phyloP scores from a whole-genome alignment of 2,888 invertebrate species.

The Chrysolina oricalcia region DNA sequence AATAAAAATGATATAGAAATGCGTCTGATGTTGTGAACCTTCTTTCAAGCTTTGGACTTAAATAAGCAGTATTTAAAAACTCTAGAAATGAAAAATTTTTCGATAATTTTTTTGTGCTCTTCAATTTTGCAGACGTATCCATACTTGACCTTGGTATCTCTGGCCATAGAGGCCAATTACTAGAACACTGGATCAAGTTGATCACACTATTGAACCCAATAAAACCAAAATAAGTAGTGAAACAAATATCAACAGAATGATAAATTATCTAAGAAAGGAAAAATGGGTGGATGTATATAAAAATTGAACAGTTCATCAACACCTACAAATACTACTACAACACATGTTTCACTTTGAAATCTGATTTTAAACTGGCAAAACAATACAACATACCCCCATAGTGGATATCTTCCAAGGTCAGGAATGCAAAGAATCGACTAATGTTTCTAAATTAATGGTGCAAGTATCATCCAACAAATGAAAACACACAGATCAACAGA shows the following conservation, averaged over 20 bases:
- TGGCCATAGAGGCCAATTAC: conserved; percentile 24
- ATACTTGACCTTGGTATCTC: conserved; percentile 20
- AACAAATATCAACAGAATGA: conserved; percentile 14
- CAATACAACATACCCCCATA: too few species aligned
- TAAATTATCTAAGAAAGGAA: conserved; percentile 21
- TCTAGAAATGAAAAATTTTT: conserved; percentile 4
- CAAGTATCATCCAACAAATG: too few species aligned
- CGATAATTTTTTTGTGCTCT: conserved; percentile 18
- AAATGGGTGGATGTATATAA: conserved; percentile 20
- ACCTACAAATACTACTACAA: too few species aligned
- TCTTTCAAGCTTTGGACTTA: conserved; percentile 14
- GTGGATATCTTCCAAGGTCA: too few species aligned
- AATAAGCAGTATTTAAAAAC: conserved; percentile 19
- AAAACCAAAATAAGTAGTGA: conserved; percentile 20
- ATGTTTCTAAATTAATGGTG: too few species aligned
- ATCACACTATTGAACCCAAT: conserved; percentile 12
- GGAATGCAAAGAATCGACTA: too few species aligned
- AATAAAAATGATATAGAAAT: conserved; percentile 4
- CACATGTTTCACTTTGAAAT: too few species aligned
- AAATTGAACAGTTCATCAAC: conserved; percentile 14
- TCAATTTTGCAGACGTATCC: background rate
- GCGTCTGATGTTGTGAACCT: conserved; percentile 18
- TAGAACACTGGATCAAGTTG: conserved; percentile 13
- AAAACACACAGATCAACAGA: too few species aligned
- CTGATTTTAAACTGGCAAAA: too few species aligned